A percentile compares a stretch with the other conserved stretches of the same genome.
phyloP scores from a whole-genome alignment of 2,797 vertebrate genomes.

The Halcyon smyrnensis region DNA sequence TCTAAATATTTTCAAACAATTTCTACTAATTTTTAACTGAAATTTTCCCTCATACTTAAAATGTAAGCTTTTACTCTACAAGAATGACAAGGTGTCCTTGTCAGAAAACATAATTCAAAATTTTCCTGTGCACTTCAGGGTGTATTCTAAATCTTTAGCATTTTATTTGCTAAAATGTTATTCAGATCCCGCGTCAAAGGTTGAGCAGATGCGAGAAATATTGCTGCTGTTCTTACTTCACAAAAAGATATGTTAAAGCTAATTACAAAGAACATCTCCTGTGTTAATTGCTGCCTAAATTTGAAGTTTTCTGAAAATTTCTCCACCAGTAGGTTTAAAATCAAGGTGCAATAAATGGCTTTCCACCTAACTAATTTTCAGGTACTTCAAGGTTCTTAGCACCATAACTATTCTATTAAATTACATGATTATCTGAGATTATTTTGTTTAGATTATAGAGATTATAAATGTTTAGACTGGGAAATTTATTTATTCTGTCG shows the following conservation, averaged over 20 bases:
- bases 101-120: neutral
- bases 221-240: neutral
- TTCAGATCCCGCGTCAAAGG: neutral
- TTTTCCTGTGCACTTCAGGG: neutral
- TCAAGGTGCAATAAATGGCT: neutral
- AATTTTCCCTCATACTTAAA: neutral
- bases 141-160: neutral
- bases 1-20: neutral
- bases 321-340: neutral
- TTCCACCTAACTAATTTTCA: neutral
- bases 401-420: neutral
- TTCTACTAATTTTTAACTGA: neutral
- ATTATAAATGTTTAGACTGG: no score
- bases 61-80: neutral
- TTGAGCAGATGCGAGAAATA: neutral
- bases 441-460: neutral
- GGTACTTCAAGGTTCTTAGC: neutral
- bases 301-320: neutral
- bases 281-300: neutral
- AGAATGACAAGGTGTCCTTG: neutral
- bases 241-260: neutral
- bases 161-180: neutral
- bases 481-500: neutral
- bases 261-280: neutral
- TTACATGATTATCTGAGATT: neutral